Conservation (phyloP, 2,113 vertebrate genomes). For the Leptosomus discolor region DNA sequence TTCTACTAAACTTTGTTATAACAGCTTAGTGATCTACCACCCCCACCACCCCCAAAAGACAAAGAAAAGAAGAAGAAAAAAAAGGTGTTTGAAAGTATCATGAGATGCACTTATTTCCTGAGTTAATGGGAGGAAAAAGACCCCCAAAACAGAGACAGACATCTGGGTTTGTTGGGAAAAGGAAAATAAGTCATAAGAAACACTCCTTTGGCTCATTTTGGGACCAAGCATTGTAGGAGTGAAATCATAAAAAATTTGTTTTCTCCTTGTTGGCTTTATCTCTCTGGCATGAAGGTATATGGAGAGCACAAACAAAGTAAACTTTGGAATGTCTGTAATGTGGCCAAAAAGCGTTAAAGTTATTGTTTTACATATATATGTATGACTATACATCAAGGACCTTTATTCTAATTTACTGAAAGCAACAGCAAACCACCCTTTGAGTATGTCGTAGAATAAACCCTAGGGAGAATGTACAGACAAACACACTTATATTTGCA, state of each 20-base stretch:
- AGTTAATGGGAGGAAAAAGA: neutral
- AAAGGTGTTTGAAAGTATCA: neutral
- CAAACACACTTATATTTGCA: neutral
- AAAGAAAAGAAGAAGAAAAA: no score
- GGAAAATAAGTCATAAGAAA: neutral
- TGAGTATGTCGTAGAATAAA: neutral
- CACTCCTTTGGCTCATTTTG: neutral
- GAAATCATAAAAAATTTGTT: neutral
- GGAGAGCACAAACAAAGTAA: neutral
- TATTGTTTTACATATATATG: neutral
- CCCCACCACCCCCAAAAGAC: fast-evolving
- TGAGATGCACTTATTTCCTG: neutral
- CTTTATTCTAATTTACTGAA: neutral
- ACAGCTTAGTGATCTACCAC: neutral
- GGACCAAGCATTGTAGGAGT: neutral
- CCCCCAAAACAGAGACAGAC: neutral
- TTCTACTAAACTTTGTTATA: neutral
- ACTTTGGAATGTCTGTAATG: neutral
- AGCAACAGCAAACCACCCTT: neutral
- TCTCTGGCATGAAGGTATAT: neutral
- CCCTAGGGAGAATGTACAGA: neutral
- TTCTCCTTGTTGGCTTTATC: neutral
- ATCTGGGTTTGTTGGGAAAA: neutral
- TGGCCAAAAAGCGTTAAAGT: neutral
- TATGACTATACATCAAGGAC: neutral